phyloP scores from a whole-genome alignment of 2,888 invertebrate genomes.

The Rhabditophanes sp. region DNA sequence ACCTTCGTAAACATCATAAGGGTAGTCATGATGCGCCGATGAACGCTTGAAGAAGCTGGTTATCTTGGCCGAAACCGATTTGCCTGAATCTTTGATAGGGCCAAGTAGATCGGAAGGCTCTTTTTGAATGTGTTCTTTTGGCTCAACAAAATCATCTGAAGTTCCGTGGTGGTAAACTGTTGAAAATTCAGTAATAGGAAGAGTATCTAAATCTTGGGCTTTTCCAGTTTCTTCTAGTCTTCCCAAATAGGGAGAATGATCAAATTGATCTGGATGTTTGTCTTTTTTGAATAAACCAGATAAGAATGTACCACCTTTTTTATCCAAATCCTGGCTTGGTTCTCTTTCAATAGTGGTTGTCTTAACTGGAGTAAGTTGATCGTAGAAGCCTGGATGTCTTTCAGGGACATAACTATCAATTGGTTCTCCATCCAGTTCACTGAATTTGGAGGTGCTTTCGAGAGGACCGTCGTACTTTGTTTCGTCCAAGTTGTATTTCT shows the following conservation, averaged over 20 bases:
- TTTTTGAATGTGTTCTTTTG: too few species aligned
- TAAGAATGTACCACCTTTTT: slow-evolving; percentile 5
- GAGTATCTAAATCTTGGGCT: slow-evolving; percentile 7
- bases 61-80: too few species aligned
- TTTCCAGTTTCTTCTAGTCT: slow-evolving; percentile 9
- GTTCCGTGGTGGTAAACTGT: slow-evolving; percentile 11
- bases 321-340: slow-evolving; percentile 11
- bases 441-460: slow-evolving; percentile 1
- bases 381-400: slow-evolving; percentile 13
- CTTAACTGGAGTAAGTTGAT: slow-evolving; percentile 6
- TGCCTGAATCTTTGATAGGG: too few species aligned
- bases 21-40: slow-evolving; percentile 12
- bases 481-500: slow-evolving; percentile 13
- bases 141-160: slow-evolving; percentile 7
- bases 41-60: slow-evolving; percentile 9
- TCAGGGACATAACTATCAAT: slow-evolving; percentile 12
- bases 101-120: too few species aligned
- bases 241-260: slow-evolving; percentile 13
- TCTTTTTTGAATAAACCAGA: slow-evolving; percentile 9
- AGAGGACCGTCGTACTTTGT: slow-evolving; percentile 13
- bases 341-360: slow-evolving; percentile 4
- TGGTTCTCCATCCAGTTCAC: slow-evolving; percentile 12
- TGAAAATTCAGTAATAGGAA: slow-evolving; percentile 6
- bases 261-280: slow-evolving; percentile 11
- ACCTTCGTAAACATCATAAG: slow-evolving; percentile 11